Evolutionary conservation across 1,140 invertebrate genomes (phyloP).

Genomic region (Drosophila guanche): DNA sequence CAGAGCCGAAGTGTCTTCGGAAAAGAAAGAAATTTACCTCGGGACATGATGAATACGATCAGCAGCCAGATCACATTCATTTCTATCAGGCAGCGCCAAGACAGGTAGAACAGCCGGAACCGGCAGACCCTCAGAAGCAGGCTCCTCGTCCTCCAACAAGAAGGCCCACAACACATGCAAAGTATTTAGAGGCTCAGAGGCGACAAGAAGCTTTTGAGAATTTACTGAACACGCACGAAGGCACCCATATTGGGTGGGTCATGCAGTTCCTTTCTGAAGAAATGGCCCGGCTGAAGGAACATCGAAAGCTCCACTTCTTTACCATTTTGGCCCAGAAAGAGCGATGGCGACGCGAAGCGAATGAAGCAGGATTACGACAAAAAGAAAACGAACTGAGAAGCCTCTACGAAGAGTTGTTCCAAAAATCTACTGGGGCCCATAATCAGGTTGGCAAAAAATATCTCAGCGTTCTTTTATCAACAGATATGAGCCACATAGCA

Average conservation of each 20-base stretch:
- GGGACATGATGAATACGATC: slow-evolving; percentile 2
- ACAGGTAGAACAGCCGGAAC: too few relatives aligned
- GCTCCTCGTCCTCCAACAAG: background rate
- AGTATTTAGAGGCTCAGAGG: slow-evolving; percentile 8
- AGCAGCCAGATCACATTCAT: too few relatives aligned
- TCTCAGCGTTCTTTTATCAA: slow-evolving; percentile 87
- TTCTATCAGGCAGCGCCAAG: too few relatives aligned
- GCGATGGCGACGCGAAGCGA: slow-evolving; percentile 87
- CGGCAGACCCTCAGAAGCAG: too few relatives aligned
- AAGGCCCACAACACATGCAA: background rate
- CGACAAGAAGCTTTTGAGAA: slow-evolving; percentile 51
- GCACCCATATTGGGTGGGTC: slow-evolving; percentile 63
- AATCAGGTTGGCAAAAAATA: slow-evolving; percentile 87
- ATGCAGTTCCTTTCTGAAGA: slow-evolving; percentile 85
- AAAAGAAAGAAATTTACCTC: slow-evolving; percentile 21
- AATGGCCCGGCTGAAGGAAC: slow-evolving; percentile 87
- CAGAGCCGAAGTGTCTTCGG: slow-evolving; percentile 40
- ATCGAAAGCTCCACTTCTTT: slow-evolving; percentile 88
- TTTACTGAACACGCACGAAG: slow-evolving; percentile 66
- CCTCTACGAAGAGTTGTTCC: slow-evolving; percentile 89
- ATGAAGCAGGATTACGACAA: slow-evolving; percentile 87
- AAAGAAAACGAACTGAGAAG: slow-evolving; percentile 86
- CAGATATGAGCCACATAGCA: slow-evolving; percentile 86
- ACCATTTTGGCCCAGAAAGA: slow-evolving; percentile 88
- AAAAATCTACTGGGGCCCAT: slow-evolving; percentile 84